A percentile compares a stretch with the other conserved stretches of the same genome.
These are phyloP conservation scores for Pollenia angustigena DNA, from an alignment of 2,888 invertebrate genomes.

Conservation along the genomic window DNA sequence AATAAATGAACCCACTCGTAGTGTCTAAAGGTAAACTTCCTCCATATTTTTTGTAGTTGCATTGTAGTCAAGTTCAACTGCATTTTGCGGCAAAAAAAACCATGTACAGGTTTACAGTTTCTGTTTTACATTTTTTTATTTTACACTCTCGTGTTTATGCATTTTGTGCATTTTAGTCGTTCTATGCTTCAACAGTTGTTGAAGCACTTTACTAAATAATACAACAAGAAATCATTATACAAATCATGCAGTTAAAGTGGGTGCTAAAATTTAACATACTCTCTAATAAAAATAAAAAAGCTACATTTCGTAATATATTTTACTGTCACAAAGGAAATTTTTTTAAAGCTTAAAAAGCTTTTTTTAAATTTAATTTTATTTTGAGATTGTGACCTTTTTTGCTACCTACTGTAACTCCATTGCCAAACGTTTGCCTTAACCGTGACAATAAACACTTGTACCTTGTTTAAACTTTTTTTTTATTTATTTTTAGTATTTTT, in stretches of 20 bases:
- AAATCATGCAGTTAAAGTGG: slow-evolving; percentile 8
- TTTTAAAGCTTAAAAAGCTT: neutral
- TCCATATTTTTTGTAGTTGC: slow-evolving; percentile 6
- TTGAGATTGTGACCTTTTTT: neutral
- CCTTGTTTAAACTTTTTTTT: slow-evolving; percentile 52
- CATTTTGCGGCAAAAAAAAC: slow-evolving; percentile 5
- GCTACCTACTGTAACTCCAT: slow-evolving; percentile 16
- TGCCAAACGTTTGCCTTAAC: slow-evolving; percentile 63
- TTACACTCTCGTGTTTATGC: neutral
- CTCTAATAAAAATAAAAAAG: too few species aligned
- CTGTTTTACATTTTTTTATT: slow-evolving; percentile 16
- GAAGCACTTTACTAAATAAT: slow-evolving; percentile 24
- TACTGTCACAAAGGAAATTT: too few species aligned
- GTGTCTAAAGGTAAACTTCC: slow-evolving; percentile 30
- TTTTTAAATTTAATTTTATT: neutral
- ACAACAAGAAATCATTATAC: slow-evolving; percentile 11
- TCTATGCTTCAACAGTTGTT: slow-evolving; percentile 38
- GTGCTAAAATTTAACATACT: neutral
- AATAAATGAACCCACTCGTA: slow-evolving; percentile 1
- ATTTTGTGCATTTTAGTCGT: neutral
- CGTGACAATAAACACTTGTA: slow-evolving; percentile 71
- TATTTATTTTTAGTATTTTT: slow-evolving; percentile 9
- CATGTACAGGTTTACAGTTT: slow-evolving; percentile 8
- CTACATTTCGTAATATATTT: too few species aligned
- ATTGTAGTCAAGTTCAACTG: slow-evolving; percentile 61